A percentile compares a stretch with the other conserved stretches of the same genome.
phyloP scores from a whole-genome alignment of 2,113 vertebrate genomes.

The Crotalus helleri region DNA sequence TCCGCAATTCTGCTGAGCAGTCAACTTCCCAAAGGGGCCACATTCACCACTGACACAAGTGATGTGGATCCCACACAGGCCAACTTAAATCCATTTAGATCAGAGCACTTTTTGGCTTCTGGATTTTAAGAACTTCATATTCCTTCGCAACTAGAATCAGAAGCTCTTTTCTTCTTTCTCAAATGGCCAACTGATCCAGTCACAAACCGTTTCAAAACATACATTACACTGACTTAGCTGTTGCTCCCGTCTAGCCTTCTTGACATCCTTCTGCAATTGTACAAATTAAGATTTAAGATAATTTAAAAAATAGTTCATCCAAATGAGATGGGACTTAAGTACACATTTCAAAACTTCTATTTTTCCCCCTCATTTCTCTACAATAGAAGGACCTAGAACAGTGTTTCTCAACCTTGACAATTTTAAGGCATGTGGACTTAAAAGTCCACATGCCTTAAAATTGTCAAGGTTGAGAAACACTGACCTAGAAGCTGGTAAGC shows the following conservation, averaged over 20 bases:
- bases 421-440: too few species aligned
- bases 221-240: constrained; percentile 42
- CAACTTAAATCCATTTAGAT: background rate
- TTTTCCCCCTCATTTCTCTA: background rate
- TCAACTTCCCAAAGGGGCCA: constrained; percentile 12
- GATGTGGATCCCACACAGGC: background rate
- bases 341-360: background rate
- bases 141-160: background rate
- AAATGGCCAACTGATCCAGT: background rate
- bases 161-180: background rate
- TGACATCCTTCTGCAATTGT: background rate
- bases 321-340: background rate
- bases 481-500: background rate
- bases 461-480: too few species aligned
- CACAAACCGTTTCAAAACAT: constrained; percentile 42
- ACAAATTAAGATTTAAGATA: constrained; percentile 11
- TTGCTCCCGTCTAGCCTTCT: constrained; percentile 20
- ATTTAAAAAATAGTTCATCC: background rate
- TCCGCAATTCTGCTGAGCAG: background rate
- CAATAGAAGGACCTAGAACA: background rate
- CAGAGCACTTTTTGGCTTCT: background rate
- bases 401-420: too few species aligned
- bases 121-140: background rate
- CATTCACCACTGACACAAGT: background rate
- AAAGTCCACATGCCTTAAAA: too few species aligned